Conservation (phyloP, 2,797 vertebrate species). For the Cyclopterus lumpus region DNA sequence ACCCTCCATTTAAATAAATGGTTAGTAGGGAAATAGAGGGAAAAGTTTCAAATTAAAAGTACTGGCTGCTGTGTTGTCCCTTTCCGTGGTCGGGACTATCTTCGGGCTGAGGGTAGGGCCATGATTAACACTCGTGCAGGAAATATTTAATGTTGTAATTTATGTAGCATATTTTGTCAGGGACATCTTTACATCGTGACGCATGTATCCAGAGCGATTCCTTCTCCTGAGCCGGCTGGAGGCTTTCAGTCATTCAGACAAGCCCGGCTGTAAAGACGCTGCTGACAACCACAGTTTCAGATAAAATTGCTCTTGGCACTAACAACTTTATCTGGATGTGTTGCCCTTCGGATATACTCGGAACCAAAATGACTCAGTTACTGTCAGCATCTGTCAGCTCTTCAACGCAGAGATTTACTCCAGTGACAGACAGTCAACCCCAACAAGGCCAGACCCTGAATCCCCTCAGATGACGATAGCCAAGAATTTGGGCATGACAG, state of each 20-base stretch:
- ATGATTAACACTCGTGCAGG: conserved; percentile 39
- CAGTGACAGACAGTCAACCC: conserved; percentile 55
- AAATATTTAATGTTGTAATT: conserved; percentile 46
- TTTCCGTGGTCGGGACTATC: not conserved
- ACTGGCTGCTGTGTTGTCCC: conserved; percentile 8
- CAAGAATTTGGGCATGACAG: conserved; percentile 31
- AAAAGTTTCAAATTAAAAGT: conserved; percentile 10
- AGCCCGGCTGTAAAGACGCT: conserved; percentile 60
- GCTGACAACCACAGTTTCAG: conserved; percentile 69
- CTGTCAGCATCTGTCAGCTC: conserved; percentile 68
- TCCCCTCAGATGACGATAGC: conserved; percentile 38
- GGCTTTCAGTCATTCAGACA: conserved; percentile 66
- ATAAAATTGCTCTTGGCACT: conserved; percentile 68
- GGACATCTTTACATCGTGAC: conserved; percentile 58
- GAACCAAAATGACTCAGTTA: conserved; percentile 63
- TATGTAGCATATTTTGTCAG: conserved; percentile 31
- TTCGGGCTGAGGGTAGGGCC: conserved; percentile 11
- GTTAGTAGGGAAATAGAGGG: not conserved
- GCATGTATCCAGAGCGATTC: conserved; percentile 43
- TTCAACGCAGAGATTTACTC: conserved; percentile 57
- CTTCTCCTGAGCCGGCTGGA: conserved; percentile 49
- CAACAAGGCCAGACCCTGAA: conserved; percentile 57
- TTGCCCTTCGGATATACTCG: conserved; percentile 69
- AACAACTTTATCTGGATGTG: conserved; percentile 73
- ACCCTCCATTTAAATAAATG: not conserved